phyloP scores from a whole-genome alignment of 2,797 vertebrate species.

The Brachyrhaphis roseni region DNA sequence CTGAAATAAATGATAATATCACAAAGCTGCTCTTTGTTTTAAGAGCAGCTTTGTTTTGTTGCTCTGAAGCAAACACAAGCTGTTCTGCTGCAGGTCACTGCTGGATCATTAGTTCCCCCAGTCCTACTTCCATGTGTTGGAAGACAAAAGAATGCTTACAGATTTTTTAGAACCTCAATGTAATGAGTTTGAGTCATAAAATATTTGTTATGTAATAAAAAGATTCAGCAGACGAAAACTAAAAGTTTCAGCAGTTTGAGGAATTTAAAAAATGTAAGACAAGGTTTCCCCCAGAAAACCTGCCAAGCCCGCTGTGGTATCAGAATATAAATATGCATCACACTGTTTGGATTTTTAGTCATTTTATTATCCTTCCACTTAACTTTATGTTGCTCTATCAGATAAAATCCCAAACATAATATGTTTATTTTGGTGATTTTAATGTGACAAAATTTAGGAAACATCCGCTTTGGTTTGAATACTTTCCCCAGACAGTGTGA shows the following conservation, averaged over 20 bases:
- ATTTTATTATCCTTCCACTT: not conserved
- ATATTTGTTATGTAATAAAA: not conserved
- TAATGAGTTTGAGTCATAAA: not conserved
- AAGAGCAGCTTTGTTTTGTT: conserved; percentile 27
- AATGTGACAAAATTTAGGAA: not conserved
- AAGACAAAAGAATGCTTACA: not conserved
- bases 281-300: too few relatives aligned
- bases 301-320: too few relatives aligned
- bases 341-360: not conserved
- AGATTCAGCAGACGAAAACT: not conserved
- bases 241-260: not conserved
- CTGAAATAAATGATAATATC: conserved; percentile 27
- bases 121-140: not conserved
- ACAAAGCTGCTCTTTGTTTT: conserved; percentile 25
- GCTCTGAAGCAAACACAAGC: conserved; percentile 26
- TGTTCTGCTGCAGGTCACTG: conserved; percentile 2
- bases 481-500: not conserved
- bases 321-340: not conserved
- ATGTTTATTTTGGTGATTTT: not conserved
- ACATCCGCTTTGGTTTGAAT: not conserved
- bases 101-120: not conserved
- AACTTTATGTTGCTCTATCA: not conserved
- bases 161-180: not conserved
- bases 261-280: not conserved
- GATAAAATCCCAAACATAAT: not conserved